phyloP scores from a whole-genome alignment of 2,888 invertebrate genomes.

The Leptinotarsa juncta region DNA sequence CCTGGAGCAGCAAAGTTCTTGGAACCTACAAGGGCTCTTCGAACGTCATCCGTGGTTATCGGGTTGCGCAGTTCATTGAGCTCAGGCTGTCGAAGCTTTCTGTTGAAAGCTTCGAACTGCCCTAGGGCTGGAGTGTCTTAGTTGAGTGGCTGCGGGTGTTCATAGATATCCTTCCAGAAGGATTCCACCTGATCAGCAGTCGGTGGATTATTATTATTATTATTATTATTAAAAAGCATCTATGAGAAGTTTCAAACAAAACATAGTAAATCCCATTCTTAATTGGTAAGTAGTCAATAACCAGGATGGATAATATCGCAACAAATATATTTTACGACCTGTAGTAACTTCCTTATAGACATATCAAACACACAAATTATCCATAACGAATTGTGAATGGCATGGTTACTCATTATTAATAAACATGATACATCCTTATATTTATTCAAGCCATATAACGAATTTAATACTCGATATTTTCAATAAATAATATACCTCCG shows the following conservation, averaged over 20 bases:
- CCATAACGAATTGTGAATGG: constrained; percentile 20
- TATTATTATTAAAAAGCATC: background rate
- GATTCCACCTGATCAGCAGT: too few species aligned
- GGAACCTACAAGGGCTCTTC: too few species aligned
- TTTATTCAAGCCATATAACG: constrained; percentile 17
- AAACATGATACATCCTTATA: constrained; percentile 11
- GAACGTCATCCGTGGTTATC: too few species aligned
- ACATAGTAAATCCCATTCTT: background rate
- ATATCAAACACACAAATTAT: constrained; percentile 10
- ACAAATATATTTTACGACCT: background rate
- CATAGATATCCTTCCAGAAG: too few species aligned
- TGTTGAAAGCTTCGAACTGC: too few species aligned
- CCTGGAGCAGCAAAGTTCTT: too few species aligned
- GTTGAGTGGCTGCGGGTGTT: too few species aligned
- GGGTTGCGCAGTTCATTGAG: too few species aligned
- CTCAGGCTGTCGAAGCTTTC: too few species aligned
- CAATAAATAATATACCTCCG: constrained; percentile 29
- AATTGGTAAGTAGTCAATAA: background rate
- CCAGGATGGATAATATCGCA: background rate
- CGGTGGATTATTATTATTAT: too few species aligned
- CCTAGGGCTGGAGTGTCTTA: too few species aligned
- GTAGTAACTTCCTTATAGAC: constrained; percentile 14
- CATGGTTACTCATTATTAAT: constrained; percentile 14
- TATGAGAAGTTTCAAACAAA: background rate
- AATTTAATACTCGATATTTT: constrained; percentile 28